phyloP scores from a whole-genome alignment of 2,113 vertebrate species.

The Dipodomys stephensi region DNA sequence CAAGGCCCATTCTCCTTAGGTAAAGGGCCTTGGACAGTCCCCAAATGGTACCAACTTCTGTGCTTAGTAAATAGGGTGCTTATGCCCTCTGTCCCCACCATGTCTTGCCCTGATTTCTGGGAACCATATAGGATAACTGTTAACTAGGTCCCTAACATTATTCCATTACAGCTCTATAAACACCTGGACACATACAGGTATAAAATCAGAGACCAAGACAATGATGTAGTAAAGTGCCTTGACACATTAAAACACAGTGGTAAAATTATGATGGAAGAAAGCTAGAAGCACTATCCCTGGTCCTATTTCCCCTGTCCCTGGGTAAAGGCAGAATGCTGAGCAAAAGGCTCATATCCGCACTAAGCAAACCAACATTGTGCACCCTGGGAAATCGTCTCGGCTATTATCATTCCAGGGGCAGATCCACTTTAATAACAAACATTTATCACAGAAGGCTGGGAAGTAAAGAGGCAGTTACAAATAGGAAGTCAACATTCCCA shows the following conservation, averaged over 20 bases:
- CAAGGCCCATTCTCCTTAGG: neutral
- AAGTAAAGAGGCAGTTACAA: slow-evolving; percentile 72
- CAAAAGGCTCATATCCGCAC: slow-evolving; percentile 45
- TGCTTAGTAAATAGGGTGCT: neutral
- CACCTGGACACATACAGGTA: neutral
- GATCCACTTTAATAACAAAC: slow-evolving; percentile 68
- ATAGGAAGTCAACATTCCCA: slow-evolving; percentile 19
- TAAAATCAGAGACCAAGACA: neutral
- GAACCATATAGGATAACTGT: neutral
- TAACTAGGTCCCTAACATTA: neutral
- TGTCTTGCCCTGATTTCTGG: neutral
- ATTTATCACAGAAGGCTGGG: slow-evolving; percentile 55
- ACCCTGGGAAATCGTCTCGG: slow-evolving; percentile 53
- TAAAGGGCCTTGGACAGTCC: neutral
- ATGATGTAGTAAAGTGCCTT: neutral
- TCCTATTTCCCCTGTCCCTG: neutral
- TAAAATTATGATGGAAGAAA: neutral
- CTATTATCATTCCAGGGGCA: slow-evolving; percentile 54
- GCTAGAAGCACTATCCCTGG: neutral
- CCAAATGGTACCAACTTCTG: neutral
- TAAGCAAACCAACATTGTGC: slow-evolving; percentile 35
- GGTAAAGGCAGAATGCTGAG: slow-evolving; percentile 49
- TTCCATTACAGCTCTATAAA: neutral
- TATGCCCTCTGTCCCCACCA: neutral
- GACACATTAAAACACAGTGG: neutral